These are phyloP conservation scores for Ephydatia muelleri DNA, from an alignment of 37 sponge, comb jelly and placozoan genomes.

Conservation along the genomic window DNA sequence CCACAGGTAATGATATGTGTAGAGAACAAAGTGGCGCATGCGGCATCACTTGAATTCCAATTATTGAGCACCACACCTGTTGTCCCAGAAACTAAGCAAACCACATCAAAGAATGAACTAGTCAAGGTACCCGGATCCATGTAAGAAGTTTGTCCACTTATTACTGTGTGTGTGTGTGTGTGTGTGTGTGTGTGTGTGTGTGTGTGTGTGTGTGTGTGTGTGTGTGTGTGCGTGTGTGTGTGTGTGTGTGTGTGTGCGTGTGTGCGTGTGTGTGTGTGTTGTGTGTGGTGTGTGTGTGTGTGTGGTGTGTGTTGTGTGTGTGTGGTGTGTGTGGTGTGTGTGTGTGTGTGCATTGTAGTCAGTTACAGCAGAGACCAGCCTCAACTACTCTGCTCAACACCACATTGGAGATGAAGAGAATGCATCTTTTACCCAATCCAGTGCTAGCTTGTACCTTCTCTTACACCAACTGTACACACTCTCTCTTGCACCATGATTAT, in stretches of 20 bases:
- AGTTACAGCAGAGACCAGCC: not conserved
- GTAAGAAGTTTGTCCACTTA: too few species aligned
- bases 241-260: not conserved
- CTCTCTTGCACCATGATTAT: conserved; percentile 15
- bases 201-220: too few species aligned
- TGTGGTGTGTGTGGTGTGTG: too few species aligned
- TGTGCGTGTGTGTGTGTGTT: too few species aligned
- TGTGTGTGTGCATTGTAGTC: not conserved
- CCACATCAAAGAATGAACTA: not conserved
- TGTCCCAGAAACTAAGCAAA: not conserved
- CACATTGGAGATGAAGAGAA: not conserved
- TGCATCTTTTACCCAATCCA: not conserved
- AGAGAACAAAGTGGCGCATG: conserved; percentile 53
- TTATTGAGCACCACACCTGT: conserved; percentile 26
- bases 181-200: not conserved
- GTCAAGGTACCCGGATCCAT: not conserved
- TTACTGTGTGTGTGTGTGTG: not conserved
- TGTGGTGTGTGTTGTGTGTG: not conserved
- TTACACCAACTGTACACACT: conserved; percentile 34
- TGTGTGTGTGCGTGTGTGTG: not conserved
- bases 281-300: not conserved
- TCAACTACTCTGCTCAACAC: not conserved
- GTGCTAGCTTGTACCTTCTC: conserved; percentile 49
- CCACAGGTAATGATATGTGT: conserved; percentile 11
- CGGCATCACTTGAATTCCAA: conserved; percentile 29